phyloP scores from a whole-genome alignment of 2,113 vertebrate species.

The Guaruba guarouba region DNA sequence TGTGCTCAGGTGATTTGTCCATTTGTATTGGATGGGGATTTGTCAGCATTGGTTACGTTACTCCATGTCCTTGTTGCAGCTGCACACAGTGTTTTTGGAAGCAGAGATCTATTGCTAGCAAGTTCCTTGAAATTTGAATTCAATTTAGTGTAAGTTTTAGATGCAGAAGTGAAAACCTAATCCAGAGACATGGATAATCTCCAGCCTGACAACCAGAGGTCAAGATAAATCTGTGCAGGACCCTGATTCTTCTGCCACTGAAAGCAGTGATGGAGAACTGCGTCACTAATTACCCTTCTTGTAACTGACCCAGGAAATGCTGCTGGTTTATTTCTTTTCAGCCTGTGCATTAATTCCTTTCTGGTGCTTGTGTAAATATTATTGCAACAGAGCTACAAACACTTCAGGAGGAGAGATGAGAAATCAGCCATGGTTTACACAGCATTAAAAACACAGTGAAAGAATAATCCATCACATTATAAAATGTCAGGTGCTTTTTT shows the following conservation, averaged over 20 bases:
- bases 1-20: neutral
- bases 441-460: neutral
- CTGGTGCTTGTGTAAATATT: constrained; percentile 7
- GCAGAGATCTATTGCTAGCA: neutral
- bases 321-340: constrained; percentile 9
- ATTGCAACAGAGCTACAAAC: neutral
- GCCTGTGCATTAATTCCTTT: neutral
- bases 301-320: neutral
- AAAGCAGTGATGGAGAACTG: constrained; percentile 1
- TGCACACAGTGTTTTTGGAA: neutral
- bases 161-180: neutral
- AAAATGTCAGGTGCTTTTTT: neutral
- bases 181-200: neutral
- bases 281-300: neutral
- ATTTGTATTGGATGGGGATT: neutral
- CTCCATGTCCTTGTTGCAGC: neutral
- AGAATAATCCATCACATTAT: neutral
- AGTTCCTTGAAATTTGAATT: neutral
- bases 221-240: neutral
- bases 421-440: neutral
- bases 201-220: neutral
- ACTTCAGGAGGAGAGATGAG: neutral
- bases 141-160: neutral
- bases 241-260: neutral
- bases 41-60: neutral